Base-by-base conservation (phyloP, 2,113 vertebrate species). In the Albula glossodonta region DNA sequence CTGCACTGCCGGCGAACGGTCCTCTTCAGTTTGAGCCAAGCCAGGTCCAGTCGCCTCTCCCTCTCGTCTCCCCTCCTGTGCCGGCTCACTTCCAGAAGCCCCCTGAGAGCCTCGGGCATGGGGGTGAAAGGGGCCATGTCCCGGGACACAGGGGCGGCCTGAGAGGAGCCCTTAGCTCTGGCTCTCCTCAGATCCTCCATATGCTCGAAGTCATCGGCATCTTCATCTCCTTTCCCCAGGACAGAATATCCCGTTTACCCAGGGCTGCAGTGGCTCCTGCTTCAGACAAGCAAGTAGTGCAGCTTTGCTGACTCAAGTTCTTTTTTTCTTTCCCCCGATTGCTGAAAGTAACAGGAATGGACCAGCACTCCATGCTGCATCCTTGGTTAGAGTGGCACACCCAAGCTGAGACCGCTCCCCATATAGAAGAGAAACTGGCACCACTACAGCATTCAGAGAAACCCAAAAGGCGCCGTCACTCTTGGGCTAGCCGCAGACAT, bases 21-120 rank as follows among this genome's bases (percentile, higher is more conserved):
- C 80, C 66, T 83, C 84, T 85, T 89, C 81, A 91, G 86, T 31
- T 66, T 89, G 50, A 89, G 88, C 80, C 86, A 90, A 79, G 88
- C 87, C 83, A 90, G 81, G 17, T 89, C 88, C 78, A 88, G 74
- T 53, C 82, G 57, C 53, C 83, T 82, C 86, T 89, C 90, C 17
- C 85, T 70, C 52, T 87, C 84, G 60, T 84, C 84, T 1, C 25
- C 74, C 12, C 56, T 11, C 1, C 83, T 25, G 3, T 86, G 74
- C 19, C 77, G 60, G 17, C 53, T 86, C 22, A 87, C 74, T 12
- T 49, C 25, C 56, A 90, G 51, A 49, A 87, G 77, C n/a, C 83
- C 87, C 41, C 53, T 83, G 82, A 90, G 70, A 63, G 88, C 82
- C n/a, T 88, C 83, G 17, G 88, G 86, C 56, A 87, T 80, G 79